These are phyloP conservation scores for Drosophila incognita DNA, from an alignment of 2,888 invertebrate genomes.

Conservation along the genomic window DNA sequence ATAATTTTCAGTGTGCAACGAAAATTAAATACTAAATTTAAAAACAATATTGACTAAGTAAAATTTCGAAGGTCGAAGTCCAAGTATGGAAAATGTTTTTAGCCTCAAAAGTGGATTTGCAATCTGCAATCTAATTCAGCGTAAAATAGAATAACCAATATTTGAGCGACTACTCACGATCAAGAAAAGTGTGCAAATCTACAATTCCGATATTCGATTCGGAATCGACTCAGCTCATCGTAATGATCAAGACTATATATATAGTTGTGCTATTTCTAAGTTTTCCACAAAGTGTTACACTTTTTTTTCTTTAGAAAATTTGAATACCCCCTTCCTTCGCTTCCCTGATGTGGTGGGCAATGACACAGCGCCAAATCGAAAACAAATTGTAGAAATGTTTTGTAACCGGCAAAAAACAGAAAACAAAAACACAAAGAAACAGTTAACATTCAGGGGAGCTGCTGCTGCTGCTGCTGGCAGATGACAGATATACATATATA, in stretches of 20 bases:
- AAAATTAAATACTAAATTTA: neutral
- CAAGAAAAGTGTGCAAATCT: neutral
- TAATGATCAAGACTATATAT: neutral
- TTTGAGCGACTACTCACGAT: neutral
- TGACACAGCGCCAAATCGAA: constrained; percentile 58
- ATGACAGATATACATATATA: constrained; percentile 24
- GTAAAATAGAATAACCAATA: neutral
- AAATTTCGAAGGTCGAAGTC: neutral
- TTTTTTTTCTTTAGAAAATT: constrained; percentile 4
- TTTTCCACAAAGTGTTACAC: neutral
- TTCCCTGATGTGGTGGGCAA: constrained; percentile 16
- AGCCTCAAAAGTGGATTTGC: neutral
- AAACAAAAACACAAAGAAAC: constrained; percentile 38
- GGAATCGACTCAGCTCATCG: neutral
- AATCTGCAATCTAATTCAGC: neutral
- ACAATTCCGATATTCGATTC: neutral
- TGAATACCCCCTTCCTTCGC: neutral
- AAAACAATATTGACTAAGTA: neutral
- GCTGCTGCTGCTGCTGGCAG: constrained; percentile 8
- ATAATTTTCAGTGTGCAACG: neutral
- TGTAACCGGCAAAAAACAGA: constrained; percentile 70
- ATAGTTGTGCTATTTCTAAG: neutral
- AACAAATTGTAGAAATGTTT: constrained; percentile 56
- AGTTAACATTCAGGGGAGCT: constrained; percentile 58
- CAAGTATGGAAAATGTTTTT: neutral